These are phyloP conservation scores for Catalaphyllia jardinei DNA, from an alignment of 64 coral and sea anemone species.

Conservation along the genomic window DNA sequence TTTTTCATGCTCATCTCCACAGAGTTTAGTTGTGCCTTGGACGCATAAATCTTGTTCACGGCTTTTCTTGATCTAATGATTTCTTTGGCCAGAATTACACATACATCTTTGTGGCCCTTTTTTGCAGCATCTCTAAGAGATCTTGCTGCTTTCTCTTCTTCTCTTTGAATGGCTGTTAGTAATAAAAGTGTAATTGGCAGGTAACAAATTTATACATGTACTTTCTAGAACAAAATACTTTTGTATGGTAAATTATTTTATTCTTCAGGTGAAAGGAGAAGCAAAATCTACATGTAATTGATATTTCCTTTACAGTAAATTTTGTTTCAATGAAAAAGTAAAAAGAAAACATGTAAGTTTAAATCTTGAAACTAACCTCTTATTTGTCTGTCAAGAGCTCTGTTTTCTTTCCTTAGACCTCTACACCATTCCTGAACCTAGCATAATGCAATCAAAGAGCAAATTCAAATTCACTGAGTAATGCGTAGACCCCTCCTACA, in stretches of 20 bases:
- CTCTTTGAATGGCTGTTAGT: slow-evolving; percentile 73
- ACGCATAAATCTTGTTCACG: slow-evolving; percentile 89
- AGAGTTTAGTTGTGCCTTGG: slow-evolving; percentile 95
- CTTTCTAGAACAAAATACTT: no score
- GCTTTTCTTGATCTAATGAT: slow-evolving; percentile 82
- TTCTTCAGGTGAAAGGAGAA: neutral
- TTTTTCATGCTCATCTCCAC: slow-evolving; percentile 99
- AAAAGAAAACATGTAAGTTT: neutral
- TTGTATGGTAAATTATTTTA: neutral
- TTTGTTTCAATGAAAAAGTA: no score
- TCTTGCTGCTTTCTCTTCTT: slow-evolving; percentile 80
- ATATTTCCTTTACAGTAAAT: no score
- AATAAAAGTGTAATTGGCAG: neutral
- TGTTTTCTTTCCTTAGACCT: slow-evolving; percentile 78
- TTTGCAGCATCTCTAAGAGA: slow-evolving; percentile 92
- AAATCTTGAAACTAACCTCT: slow-evolving; percentile 60
- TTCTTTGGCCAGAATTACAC: slow-evolving; percentile 85
- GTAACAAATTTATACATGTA: no score
- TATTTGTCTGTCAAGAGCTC: slow-evolving; percentile 88
- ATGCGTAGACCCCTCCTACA: no score
- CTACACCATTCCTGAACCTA: slow-evolving; percentile 94
- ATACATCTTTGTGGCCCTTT: slow-evolving; percentile 87
- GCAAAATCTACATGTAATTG: no score
- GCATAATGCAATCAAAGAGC: neutral
- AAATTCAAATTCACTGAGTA: neutral